phyloP scores from a whole-genome alignment of 2,888 invertebrate genomes.

The Chloroclysta siterata region DNA sequence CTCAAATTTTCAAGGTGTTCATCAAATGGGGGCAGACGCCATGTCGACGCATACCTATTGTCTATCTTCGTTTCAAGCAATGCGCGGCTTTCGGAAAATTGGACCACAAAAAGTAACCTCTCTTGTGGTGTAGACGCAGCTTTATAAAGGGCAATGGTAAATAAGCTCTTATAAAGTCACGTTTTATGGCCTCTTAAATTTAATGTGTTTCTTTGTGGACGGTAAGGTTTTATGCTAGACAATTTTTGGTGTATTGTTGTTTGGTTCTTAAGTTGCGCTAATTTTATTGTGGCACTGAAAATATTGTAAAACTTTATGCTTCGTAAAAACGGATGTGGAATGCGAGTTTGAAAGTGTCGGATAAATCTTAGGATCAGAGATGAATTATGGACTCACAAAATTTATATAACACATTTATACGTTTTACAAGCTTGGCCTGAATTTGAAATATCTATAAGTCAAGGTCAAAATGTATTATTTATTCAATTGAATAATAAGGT shows the following conservation, averaged over 20 bases:
- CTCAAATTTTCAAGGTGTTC: slow-evolving; percentile 20
- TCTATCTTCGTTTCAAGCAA: neutral
- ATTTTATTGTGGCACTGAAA: slow-evolving; percentile 41
- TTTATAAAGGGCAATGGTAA: slow-evolving; percentile 44
- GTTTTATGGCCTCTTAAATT: slow-evolving; percentile 64
- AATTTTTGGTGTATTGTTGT: slow-evolving; percentile 46
- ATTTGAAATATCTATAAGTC: neutral
- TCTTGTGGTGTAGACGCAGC: slow-evolving; percentile 6
- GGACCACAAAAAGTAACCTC: neutral
- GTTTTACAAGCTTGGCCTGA: slow-evolving; percentile 9
- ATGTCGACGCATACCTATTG: slow-evolving; percentile 4
- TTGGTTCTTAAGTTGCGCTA: slow-evolving; percentile 40
- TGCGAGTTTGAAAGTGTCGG: slow-evolving; percentile 37
- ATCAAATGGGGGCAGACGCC: slow-evolving; percentile 7
- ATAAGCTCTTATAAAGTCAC: slow-evolving; percentile 59
- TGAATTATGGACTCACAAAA: slow-evolving; percentile 19
- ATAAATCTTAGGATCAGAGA: slow-evolving; percentile 32
- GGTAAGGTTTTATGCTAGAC: slow-evolving; percentile 49
- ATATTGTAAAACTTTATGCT: slow-evolving; percentile 41
- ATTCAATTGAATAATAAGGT: too few relatives aligned
- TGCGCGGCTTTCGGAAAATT: slow-evolving; percentile 2
- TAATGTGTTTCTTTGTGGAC: slow-evolving; percentile 58
- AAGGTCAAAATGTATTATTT: too few relatives aligned
- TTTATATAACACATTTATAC: slow-evolving; percentile 1
- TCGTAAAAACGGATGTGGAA: slow-evolving; percentile 34